Evolutionary conservation across 2,797 vertebrate species (phyloP).

Genomic region (Chromobotia macracanthus): DNA sequence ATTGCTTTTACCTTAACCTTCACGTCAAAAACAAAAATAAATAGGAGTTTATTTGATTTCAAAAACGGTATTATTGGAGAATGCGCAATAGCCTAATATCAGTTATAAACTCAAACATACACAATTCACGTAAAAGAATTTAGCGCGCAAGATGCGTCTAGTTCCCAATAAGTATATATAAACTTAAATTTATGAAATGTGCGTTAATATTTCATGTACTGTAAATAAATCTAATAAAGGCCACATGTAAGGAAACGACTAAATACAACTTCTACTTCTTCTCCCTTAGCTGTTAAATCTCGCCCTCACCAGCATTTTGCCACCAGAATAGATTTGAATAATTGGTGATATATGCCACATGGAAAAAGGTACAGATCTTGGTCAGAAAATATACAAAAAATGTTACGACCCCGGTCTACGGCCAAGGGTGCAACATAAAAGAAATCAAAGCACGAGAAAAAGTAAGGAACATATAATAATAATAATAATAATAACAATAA

Average conservation of each 20-base stretch:
- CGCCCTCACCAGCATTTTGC: neutral
- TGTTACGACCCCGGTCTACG: too few relatives aligned
- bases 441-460: slow-evolving; percentile 7
- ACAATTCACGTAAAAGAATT: slow-evolving; percentile 5
- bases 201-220: slow-evolving; percentile 12
- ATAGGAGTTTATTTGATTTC: neutral
- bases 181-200: slow-evolving; percentile 38
- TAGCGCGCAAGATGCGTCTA: neutral
- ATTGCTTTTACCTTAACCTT: slow-evolving; percentile 41
- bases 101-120: neutral
- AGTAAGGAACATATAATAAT: neutral
- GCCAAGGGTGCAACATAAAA: too few relatives aligned
- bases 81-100: neutral
- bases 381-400: slow-evolving; percentile 24
- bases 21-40: slow-evolving; percentile 12
- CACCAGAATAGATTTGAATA: slow-evolving; percentile 5
- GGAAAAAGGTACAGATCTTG: slow-evolving; percentile 45
- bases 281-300: neutral
- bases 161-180: neutral
- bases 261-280: slow-evolving; percentile 10
- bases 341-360: slow-evolving; percentile 39
- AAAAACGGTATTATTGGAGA: neutral
- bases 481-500: slow-evolving; percentile 29
- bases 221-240: slow-evolving; percentile 7
- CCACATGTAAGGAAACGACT: neutral